Base-by-base conservation (phyloP, 1,140 invertebrate species). In the Thaumatotibia leucotreta region DNA sequence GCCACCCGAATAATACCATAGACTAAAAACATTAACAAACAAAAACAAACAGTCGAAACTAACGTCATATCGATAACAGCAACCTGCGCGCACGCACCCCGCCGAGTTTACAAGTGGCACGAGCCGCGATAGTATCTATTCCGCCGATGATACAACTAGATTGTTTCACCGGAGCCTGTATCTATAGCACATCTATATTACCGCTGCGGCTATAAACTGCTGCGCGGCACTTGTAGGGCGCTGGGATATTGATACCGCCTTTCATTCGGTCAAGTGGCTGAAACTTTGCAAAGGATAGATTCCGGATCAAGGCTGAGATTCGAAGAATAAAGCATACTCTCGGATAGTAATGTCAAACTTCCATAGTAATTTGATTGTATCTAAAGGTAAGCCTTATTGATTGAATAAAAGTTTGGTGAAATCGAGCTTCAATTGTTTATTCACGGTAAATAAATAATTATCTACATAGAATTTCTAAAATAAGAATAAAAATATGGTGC, bases 51-150 rank as follows among this genome's bases (percentile, higher is more conserved):
- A 17, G 33, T 50, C 17, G 70, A 67, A 69, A 69, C 62, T 58
- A n/a, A n/a, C 24, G n/a, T n/a, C n/a, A 39, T 64, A 50, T 69
- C 61, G 67, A 68, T 63, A 65, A 8, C 27, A 61, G 33, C 49
- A 8, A 63, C 62, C 20, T 23, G 17, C 23, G 31, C 17, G 32
- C n/a, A 35, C 64, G 17, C 78, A 70, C 66, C 77, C 66, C 80
- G 80, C 5, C 27, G 63, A 69, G 72, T 80, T 77, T 79, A 83
- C 78, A 86, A 82, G 81, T 82, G 83, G 82, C 83, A 84, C 83
- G 83, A 77, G 83, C 74, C 75, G 68, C 71, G 83, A 83, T 85
- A 76, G 63, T 74, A 83, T 83, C 83, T 78, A 71, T 66, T 54
- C 74, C 65, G 72, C 64, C 76, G 83, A 82, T 83, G 80, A 83